Evolutionary conservation across 1,140 invertebrate genomes (phyloP).

Genomic region (Drosophila tani): DNA sequence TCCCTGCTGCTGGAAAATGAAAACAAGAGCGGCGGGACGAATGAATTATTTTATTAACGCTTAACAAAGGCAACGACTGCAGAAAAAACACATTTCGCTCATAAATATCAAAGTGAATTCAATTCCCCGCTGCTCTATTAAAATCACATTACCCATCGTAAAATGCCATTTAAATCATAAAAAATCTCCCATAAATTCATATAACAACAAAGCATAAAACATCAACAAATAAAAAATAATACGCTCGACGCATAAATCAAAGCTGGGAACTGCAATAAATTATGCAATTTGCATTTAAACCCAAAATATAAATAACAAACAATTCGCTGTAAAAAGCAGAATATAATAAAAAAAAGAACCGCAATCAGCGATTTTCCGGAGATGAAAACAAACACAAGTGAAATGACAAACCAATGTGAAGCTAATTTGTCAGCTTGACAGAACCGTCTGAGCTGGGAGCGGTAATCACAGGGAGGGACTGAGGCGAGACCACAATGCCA

Average conservation of each 20-base stretch:
- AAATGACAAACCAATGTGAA: slow-evolving; percentile 72
- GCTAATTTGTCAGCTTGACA: slow-evolving; percentile 75
- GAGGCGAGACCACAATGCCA: slow-evolving; percentile 41
- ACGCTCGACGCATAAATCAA: slow-evolving; percentile 61
- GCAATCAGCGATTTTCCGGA: slow-evolving; percentile 37
- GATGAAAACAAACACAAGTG: slow-evolving; percentile 37
- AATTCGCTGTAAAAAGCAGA: slow-evolving; percentile 24
- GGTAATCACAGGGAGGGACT: neutral
- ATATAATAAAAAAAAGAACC: slow-evolving; percentile 23
- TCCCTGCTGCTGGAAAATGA: slow-evolving; percentile 26
- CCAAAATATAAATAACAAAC: slow-evolving; percentile 64
- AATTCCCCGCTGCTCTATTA: slow-evolving; percentile 54
- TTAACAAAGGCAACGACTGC: slow-evolving; percentile 26
- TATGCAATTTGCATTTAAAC: slow-evolving; percentile 73
- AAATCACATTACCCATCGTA: slow-evolving; percentile 58
- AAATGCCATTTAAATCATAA: slow-evolving; percentile 64
- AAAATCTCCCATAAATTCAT: slow-evolving; percentile 40
- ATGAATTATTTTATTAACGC: slow-evolving; percentile 53
- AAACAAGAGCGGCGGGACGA: slow-evolving; percentile 23
- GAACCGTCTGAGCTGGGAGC: slow-evolving; percentile 1
- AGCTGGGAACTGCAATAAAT: slow-evolving; percentile 63
- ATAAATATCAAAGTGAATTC: slow-evolving; percentile 49
- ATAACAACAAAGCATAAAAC: slow-evolving; percentile 47
- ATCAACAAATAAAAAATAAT: slow-evolving; percentile 53
- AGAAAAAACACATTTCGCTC: slow-evolving; percentile 5